A percentile compares a stretch with the other conserved stretches of the same genome.
Evolutionary conservation across 2,888 invertebrate genomes (phyloP).

Genomic region (Cylindroiulus punctatus): DNA sequence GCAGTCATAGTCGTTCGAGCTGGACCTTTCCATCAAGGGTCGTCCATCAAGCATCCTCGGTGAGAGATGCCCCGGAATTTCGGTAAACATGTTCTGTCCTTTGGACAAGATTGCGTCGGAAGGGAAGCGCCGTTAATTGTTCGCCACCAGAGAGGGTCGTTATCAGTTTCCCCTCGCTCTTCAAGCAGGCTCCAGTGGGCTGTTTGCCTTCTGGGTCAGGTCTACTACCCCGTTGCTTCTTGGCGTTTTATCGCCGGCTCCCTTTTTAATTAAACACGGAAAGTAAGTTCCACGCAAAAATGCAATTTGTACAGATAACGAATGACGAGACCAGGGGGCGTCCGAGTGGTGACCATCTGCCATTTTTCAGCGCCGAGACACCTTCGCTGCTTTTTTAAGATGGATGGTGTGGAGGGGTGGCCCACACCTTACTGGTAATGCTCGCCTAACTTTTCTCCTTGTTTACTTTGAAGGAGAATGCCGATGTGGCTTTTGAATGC

Average conservation of each 20-base stretch:
- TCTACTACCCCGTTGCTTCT: not conserved
- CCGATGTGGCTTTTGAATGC: not conserved
- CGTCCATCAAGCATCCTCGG: too few species aligned
- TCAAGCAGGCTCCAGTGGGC: not conserved
- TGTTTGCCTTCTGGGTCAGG: slow-evolving; percentile 29
- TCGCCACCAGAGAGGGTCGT: slow-evolving; percentile 15
- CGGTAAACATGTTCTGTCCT: slow-evolving; percentile 14
- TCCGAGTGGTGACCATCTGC: slow-evolving; percentile 12
- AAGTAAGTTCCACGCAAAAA: slow-evolving; percentile 16
- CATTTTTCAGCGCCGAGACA: not conserved
- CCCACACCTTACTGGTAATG: slow-evolving; percentile 6
- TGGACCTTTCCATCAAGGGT: too few species aligned
- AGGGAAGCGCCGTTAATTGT: not conserved
- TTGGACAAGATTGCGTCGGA: not conserved
- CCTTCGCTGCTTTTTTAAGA: not conserved
- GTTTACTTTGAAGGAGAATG: slow-evolving; percentile 28
- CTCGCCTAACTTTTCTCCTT: not conserved
- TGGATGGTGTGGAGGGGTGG: not conserved
- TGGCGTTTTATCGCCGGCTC: not conserved
- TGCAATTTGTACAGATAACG: slow-evolving; percentile 37
- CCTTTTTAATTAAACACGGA: slow-evolving; percentile 29
- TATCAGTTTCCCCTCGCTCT: not conserved
- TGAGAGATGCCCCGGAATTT: not conserved
- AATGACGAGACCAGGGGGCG: slow-evolving; percentile 13
- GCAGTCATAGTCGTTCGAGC: not conserved